Evolutionary conservation across 2,797 vertebrate species (phyloP).

Genomic region (Salarias fasciatus): DNA sequence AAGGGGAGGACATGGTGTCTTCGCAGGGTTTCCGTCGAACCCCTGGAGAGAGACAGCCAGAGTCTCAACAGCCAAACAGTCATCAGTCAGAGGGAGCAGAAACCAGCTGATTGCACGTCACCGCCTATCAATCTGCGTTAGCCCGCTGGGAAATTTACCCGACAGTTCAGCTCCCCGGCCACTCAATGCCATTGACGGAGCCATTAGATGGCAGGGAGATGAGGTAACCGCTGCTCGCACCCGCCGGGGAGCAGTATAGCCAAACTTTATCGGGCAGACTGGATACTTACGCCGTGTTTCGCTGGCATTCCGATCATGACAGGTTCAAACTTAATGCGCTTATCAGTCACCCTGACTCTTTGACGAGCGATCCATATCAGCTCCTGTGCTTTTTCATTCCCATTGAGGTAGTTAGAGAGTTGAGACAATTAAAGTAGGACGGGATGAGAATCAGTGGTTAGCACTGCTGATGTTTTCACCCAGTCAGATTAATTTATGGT

Average conservation of each 20-base stretch:
- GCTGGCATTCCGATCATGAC: constrained; percentile 17
- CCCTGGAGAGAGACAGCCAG: neutral
- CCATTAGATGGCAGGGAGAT: constrained; percentile 35
- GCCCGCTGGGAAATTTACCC: constrained; percentile 49
- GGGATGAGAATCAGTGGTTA: neutral
- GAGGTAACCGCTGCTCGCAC: constrained; percentile 19
- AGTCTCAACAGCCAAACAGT: constrained; percentile 10
- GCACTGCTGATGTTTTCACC: neutral
- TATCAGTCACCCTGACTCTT: constrained; percentile 37
- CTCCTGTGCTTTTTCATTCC: constrained; percentile 2
- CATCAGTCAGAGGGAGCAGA: constrained; percentile 13
- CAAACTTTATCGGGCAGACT: constrained; percentile 9
- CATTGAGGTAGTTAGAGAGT: neutral
- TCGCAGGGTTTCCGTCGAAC: constrained; percentile 2
- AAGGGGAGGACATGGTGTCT: neutral
- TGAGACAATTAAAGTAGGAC: neutral
- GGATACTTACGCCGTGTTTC: constrained; percentile 16
- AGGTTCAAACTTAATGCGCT: constrained; percentile 32
- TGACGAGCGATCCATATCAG: constrained; percentile 36
- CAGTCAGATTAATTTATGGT: neutral
- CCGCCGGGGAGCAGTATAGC: constrained; percentile 26
- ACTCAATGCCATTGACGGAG: constrained; percentile 41
- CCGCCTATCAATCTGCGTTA: constrained; percentile 32
- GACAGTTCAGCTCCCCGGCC: constrained; percentile 30
- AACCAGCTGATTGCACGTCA: constrained; percentile 11